Evolutionary conservation across 64 coral and sea anemone species (phyloP), one percentile per base, ranked within the genome.

Genomic region (Porites australiensis): DNA sequence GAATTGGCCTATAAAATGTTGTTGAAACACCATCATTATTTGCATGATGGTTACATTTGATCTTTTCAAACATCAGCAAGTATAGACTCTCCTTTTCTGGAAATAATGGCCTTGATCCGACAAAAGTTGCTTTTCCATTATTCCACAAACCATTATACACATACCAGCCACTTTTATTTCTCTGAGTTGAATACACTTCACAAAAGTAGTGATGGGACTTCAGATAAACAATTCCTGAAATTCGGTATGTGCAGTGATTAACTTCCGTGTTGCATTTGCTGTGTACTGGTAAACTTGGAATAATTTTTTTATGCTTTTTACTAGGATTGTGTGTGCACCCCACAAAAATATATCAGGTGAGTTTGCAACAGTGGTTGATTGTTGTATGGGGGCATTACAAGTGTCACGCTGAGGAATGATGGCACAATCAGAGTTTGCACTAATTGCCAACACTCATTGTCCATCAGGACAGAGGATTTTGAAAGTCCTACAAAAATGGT

Each of bases 141-240:
- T 88, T 88, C 57, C 51, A 90, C 27, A 37, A 37, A 37, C 27
- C 27, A 37, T 37, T 37, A 37, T 37, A 37, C 27, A 37, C 27
- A 1, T 37, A 37, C 27, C 27, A 37, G 27, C 27, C 27, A 37
- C 27, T 37, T 37, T 37, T 37, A 37, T 37, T 37, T 37, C 27
- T 37, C 27, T 37, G 27, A 37, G 27, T 37, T 37, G 27, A 37
- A 37, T 37, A 37, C 27, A 37, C 27, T 37, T 37, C 27, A 37
- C 27, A 37, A 37, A 37, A 37, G 1, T 37, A 37, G 27, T 37
- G 27, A n/a, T n/a, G n/a, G n/a, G n/a, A n/a, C n/a, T n/a, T n/a
- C n/a, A n/a, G n/a, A n/a, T n/a, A n/a, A 15, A 79, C 75, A 70
- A 90, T 90, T 4, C 74, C 88, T 21, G 88, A 67, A 49, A 90